These are phyloP conservation scores for Megaptera novaeangliae DNA, from an alignment of 2,113 vertebrate species.

Conservation along the genomic window DNA sequence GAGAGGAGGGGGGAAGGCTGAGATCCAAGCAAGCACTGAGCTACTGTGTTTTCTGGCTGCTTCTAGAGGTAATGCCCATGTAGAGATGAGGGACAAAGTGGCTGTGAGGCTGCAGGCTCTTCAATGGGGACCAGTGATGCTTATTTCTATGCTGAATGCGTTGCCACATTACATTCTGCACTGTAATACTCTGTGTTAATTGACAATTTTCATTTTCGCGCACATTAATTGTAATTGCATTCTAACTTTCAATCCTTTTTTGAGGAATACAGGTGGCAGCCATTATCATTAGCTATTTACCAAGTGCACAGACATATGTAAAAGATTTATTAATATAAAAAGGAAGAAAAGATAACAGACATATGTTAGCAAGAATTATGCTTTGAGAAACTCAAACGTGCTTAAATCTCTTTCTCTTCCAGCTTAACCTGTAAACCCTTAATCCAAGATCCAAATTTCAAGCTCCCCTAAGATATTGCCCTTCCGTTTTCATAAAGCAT, in stretches of 20 bases:
- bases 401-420: slow-evolving; percentile 9
- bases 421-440: not conserved
- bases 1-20: not conserved
- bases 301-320: slow-evolving; percentile 18
- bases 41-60: not conserved
- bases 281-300: slow-evolving; percentile 49
- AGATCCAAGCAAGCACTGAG: not conserved
- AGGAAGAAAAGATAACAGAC: not conserved
- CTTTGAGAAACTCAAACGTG: slow-evolving; percentile 25
- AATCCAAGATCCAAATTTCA: not conserved
- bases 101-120: not conserved
- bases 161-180: not conserved
- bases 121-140: not conserved
- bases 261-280: slow-evolving; percentile 45
- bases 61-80: not conserved
- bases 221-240: slow-evolving; percentile 44
- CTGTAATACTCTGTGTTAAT: not conserved
- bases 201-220: slow-evolving; percentile 23
- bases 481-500: slow-evolving; percentile 11
- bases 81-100: not conserved
- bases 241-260: slow-evolving; percentile 12
- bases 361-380: slow-evolving; percentile 18
- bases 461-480: not conserved
- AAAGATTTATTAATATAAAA: slow-evolving; percentile 40
- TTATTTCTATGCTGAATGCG: slow-evolving; percentile 37